phyloP scores from a whole-genome alignment of 1,140 invertebrate species.

The Nephila pilipes region DNA sequence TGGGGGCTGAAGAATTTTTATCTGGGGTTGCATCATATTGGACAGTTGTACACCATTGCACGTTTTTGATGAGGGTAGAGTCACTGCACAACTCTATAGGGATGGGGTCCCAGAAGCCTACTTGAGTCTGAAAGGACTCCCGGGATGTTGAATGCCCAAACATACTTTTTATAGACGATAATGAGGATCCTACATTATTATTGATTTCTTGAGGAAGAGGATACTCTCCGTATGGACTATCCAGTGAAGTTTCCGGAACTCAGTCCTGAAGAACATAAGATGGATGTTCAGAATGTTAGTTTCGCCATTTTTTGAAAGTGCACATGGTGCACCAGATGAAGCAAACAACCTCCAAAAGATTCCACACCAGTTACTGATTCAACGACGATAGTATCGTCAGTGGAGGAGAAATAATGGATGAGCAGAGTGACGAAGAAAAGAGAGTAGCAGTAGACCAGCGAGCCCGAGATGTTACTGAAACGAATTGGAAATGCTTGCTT shows the following conservation, averaged over 20 bases:
- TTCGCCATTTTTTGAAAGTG: no score
- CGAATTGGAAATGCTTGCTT: no score
- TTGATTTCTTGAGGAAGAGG: not conserved
- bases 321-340: no score
- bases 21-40: not conserved
- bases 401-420: no score
- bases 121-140: not conserved
- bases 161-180: not conserved
- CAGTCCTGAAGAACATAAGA: not conserved
- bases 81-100: not conserved
- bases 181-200: not conserved
- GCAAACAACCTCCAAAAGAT: no score
- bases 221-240: not conserved
- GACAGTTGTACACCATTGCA: no score
- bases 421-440: no score
- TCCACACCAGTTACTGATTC: no score
- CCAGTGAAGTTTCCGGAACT: not conserved
- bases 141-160: not conserved
- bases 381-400: no score
- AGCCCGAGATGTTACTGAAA: no score
- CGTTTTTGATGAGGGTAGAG: not conserved
- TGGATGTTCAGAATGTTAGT: no score
- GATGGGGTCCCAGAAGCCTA: not conserved
- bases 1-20: not conserved
- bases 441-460: no score